These are phyloP conservation scores for Chrysoperla carnea DNA, from an alignment of 1,140 invertebrate species.

Conservation along the genomic window DNA sequence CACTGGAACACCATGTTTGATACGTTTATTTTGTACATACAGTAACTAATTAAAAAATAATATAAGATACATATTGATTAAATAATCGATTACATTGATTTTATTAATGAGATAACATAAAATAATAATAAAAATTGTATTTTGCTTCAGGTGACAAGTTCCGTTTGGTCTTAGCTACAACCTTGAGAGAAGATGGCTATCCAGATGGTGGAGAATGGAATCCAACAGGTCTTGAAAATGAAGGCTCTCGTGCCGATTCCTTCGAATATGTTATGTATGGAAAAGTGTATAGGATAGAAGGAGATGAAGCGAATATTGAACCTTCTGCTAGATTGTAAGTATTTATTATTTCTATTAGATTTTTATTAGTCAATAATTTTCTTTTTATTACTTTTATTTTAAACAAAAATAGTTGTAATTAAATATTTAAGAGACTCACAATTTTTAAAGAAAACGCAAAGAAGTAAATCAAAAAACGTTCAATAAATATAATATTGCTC, in stretches of 20 bases:
- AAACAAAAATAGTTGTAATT: no score
- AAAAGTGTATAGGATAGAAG: conserved; percentile 97
- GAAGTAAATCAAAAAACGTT: no score
- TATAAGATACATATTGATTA: no score
- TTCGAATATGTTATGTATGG: conserved; percentile 99
- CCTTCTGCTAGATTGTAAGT: conserved; percentile 68
- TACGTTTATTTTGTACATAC: no score
- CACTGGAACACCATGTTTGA: no score
- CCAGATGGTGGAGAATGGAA: conserved; percentile 92
- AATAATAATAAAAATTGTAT: no score
- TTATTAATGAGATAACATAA: no score
- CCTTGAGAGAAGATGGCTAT: conserved; percentile 89
- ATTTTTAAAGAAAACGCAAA: no score
- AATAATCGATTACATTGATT: no score
- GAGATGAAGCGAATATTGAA: conserved; percentile 83
- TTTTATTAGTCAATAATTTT: not conserved
- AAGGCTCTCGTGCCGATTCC: conserved; percentile 77
- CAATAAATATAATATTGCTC: no score
- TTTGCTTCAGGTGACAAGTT: conserved; percentile 61
- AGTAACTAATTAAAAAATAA: no score
- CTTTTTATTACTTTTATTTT: not conserved
- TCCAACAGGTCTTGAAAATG: conserved; percentile 56
- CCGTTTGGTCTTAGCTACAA: conserved; percentile 85
- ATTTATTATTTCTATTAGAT: conserved; percentile 7
- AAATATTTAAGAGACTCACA: no score